Evolutionary conservation across 1,140 invertebrate species (phyloP), one percentile per base, ranked within the genome.

Genomic region (Aphelenchoides besseyi): DNA sequence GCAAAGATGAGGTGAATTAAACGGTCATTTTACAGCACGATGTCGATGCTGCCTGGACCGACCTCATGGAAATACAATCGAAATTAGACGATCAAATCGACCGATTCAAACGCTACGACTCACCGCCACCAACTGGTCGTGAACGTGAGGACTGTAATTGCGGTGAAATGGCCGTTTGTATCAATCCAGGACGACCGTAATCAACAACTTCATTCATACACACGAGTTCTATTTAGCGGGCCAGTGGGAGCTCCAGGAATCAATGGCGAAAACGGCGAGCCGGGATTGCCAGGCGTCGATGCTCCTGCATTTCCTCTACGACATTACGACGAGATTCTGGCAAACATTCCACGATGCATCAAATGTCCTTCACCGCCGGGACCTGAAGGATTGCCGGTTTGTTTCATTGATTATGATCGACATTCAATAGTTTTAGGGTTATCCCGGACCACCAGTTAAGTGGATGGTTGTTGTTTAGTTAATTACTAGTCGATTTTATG

Each of bases 271-370:
- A 5, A 5, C 5, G 55, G 55, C 16, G 5, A 48, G 41, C 41
- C 41, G 41, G 55, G 55, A 8, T 5, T 29, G 55, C 26, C 26
- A 28, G 55, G 55, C 16, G 5, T 59, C 5, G 55, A 59, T 33
- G 55, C 55, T 33, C 55, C 32, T 8, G 16, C 18, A 8, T 12
- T 23, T 8, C 5, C 55, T 33, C 5, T 59, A 8, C 55, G 55
- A 29, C 55, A 59, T 33, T 59, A 59, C 55, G 55, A 59, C 26
- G 55, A 59, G 55, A 59, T 59, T 18, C 32, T 28, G 5, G 5
- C 26, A 5, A 33, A 33, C 5, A 18, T 59, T 33, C 55, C 5
- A 8, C 5, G 5, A 18, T 59, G 55, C 23, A 5, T 8, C 5
- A 5, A 16, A 28, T 59, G 55, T 33, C 41, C 41, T 48, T 48